Base-by-base conservation (phyloP, 2,888 invertebrate species). In the Lysandra bellargus region DNA sequence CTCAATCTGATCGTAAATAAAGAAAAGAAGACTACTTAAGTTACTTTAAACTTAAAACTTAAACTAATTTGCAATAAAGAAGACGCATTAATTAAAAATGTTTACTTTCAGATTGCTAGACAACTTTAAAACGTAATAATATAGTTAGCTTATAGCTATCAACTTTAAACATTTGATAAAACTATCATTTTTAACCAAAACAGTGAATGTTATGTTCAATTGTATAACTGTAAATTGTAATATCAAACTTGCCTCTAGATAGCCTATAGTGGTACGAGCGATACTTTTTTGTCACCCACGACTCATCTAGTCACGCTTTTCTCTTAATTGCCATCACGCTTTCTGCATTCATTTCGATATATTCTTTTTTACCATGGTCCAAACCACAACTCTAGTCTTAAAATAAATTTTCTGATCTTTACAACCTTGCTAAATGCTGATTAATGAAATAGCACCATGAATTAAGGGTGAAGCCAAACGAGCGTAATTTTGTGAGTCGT, bases 301-400 rank as follows among this genome's bases (percentile, higher is more conserved):
- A 37, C 69, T 17, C 33, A 69, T 33, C 69, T 37, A 33, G 69
- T 69, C 69, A 69, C 69, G 69, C 69, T 69, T 69, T 69, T 69
- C 69, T 69, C 33, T 33, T 69, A 69, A 69, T 69, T 69, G 33
- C 33, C 33, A 69, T 69, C 69, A 69, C 69, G 69, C 69, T 69
- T 69, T 69, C 69, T 69, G 69, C 33, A 33, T 69, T 64, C 64
- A 12, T 64, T 64, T 64, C 30, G 30, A 23, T 23, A 30, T 64
- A 64, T 30, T 30, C 0, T 64, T 64, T 64, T 64, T 30, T 14
- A 57, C 57, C 3, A 17, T 14, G 57, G 57, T 17, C 57, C 57
- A 14, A 57, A 57, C 57, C 57, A 57, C 17, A 17, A 57, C 9
- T 9, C 12, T 49, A 57, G 57, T 17, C 17, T 4, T 17, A 57